These are phyloP conservation scores for Andrena hattorfiana DNA, from an alignment of 2,888 invertebrate genomes.

Conservation along the genomic window DNA sequence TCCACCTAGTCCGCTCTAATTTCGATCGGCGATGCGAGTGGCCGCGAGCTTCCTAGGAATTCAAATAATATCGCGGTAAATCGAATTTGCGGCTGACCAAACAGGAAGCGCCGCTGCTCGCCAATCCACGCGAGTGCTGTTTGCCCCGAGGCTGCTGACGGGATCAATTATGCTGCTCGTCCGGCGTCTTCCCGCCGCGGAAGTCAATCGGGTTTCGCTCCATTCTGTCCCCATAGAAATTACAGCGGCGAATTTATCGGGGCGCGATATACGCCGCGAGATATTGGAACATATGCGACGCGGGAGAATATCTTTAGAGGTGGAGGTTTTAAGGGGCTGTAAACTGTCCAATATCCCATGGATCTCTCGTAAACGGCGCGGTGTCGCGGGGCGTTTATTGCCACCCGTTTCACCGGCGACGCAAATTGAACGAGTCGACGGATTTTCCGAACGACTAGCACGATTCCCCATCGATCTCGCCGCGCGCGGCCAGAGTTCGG, in stretches of 20 bases:
- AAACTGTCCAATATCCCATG: constrained; percentile 15
- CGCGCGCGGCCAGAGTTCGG: neutral
- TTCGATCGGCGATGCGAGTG: constrained; percentile 15
- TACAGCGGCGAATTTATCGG: neutral
- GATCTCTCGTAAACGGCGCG: neutral
- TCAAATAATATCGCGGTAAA: constrained; percentile 52
- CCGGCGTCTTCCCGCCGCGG: too few relatives aligned
- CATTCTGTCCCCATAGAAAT: neutral
- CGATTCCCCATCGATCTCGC: neutral
- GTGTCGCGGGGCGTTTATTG: neutral
- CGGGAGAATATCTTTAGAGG: neutral
- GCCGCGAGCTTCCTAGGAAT: neutral
- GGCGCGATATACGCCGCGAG: too few relatives aligned
- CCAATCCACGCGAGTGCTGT: too few relatives aligned
- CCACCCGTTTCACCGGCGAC: neutral
- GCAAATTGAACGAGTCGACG: constrained; percentile 16
- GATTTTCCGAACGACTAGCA: neutral
- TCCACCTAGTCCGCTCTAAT: constrained; percentile 1
- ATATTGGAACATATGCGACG: constrained; percentile 10
- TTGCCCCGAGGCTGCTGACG: too few relatives aligned
- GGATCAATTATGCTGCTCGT: too few relatives aligned
- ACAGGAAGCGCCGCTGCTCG: neutral
- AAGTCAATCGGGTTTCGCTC: too few relatives aligned
- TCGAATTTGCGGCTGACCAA: constrained; percentile 50
- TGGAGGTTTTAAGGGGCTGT: constrained; percentile 7